Evolutionary conservation across 2,113 vertebrate genomes (phyloP).

Genomic region (Vidua macroura): DNA sequence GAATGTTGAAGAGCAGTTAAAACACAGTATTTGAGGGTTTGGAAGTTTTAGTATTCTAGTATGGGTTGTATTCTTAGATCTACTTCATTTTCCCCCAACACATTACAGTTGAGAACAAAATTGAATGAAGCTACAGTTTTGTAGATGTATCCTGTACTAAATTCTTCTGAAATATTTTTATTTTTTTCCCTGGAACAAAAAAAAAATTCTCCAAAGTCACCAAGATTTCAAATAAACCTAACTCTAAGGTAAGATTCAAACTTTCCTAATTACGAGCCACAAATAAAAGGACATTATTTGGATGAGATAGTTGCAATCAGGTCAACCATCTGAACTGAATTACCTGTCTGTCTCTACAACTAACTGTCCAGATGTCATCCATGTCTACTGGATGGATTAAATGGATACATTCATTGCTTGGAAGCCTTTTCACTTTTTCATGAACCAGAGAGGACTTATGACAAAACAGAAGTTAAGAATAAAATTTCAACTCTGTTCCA

Average conservation of each 20-base stretch:
- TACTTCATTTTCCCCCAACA: not conserved
- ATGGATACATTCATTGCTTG: not conserved
- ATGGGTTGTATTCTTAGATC: not conserved
- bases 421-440: not conserved
- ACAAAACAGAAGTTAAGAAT: not conserved
- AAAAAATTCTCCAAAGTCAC: not conserved
- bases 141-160: not conserved
- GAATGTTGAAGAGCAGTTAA: not conserved
- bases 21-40: not conserved
- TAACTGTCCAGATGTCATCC: not conserved
- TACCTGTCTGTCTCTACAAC: not conserved
- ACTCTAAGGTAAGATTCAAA: not conserved
- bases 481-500: not conserved
- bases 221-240: not conserved
- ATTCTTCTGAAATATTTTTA: not conserved
- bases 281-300: not conserved
- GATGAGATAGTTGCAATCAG: not conserved
- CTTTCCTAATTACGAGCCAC: not conserved
- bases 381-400: not conserved
- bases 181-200: not conserved
- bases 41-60: not conserved
- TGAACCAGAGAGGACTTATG: not conserved
- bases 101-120: not conserved
- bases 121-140: not conserved
- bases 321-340: not conserved